Percentiles rank a stretch among this genome's conserved stretches.
phyloP scores from a whole-genome alignment of 2,888 invertebrate genomes.

The Periphyllus acericola region DNA sequence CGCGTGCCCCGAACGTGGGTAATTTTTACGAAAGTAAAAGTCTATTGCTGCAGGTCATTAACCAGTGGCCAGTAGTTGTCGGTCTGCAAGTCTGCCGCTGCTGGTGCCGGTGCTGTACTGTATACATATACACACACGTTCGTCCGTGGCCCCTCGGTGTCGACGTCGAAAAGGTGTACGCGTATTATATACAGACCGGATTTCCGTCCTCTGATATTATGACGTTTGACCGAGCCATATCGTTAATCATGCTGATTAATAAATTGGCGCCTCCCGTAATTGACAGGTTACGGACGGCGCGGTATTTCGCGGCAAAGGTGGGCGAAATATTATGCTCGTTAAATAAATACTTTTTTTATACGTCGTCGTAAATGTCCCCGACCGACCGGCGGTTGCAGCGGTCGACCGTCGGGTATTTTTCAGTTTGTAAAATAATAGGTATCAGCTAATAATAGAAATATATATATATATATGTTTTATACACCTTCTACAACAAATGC shows the following conservation, averaged over 20 bases:
- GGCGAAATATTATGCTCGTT: slow-evolving; percentile 28
- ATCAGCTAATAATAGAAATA: slow-evolving; percentile 32
- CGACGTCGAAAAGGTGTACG: slow-evolving; percentile 30
- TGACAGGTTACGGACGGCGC: slow-evolving; percentile 10
- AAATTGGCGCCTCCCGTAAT: slow-evolving; percentile 43
- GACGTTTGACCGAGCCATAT: not conserved
- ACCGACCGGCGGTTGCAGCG: too few species aligned
- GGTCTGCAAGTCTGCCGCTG: too few species aligned
- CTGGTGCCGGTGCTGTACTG: too few species aligned
- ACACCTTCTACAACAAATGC: not conserved
- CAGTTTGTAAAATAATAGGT: slow-evolving; percentile 33
- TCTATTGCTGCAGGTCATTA: too few species aligned
- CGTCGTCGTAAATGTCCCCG: slow-evolving; percentile 1
- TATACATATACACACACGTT: too few species aligned
- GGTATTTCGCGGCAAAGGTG: not conserved
- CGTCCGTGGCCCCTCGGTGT: not conserved
- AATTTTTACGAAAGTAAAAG: too few species aligned
- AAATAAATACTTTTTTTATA: slow-evolving; percentile 14
- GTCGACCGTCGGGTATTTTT: not conserved
- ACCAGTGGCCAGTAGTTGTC: too few species aligned
- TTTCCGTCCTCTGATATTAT: slow-evolving; percentile 14
- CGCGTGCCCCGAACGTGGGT: too few species aligned
- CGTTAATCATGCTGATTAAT: slow-evolving; percentile 58
- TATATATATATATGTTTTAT: not conserved
- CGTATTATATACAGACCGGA: slow-evolving; percentile 1